A percentile compares a stretch with the other conserved stretches of the same genome.
Evolutionary conservation across 2,888 invertebrate species (phyloP).

Genomic region (Pollenia angustigena): DNA sequence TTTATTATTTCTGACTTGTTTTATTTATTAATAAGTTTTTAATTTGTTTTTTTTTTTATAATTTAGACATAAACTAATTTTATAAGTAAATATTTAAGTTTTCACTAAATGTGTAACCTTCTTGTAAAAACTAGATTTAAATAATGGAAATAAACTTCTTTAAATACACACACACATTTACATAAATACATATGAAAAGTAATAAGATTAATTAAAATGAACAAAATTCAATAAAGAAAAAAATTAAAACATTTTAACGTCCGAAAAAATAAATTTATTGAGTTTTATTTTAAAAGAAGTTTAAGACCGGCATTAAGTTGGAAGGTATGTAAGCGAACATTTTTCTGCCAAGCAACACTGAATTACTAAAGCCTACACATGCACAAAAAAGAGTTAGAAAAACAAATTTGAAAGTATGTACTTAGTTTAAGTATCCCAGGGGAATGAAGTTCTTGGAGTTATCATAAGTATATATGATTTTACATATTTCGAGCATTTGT

Average conservation of each 20-base stretch:
- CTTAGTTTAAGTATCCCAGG: no score
- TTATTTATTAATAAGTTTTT: background rate
- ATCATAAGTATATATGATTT: no score
- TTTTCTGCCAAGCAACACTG: no score
- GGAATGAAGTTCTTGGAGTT: no score
- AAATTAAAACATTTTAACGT: slow-evolving; percentile 64
- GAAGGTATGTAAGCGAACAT: no score
- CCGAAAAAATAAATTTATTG: slow-evolving; percentile 59
- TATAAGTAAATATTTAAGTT: slow-evolving; percentile 54
- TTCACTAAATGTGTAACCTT: slow-evolving; percentile 65
- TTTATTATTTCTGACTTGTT: slow-evolving; percentile 13
- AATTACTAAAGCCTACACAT: no score
- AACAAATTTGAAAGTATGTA: no score
- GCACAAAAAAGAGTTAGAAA: no score
- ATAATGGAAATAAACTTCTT: slow-evolving; percentile 21
- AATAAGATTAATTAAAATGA: slow-evolving; percentile 57
- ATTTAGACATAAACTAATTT: slow-evolving; percentile 28
- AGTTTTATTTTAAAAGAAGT: slow-evolving; percentile 36
- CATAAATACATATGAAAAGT: slow-evolving; percentile 60
- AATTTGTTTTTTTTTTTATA: slow-evolving; percentile 13
- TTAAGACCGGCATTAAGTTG: background rate
- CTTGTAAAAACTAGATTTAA: slow-evolving; percentile 65
- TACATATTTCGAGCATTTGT: no score
- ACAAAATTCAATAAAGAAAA: slow-evolving; percentile 46
- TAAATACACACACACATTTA: slow-evolving; percentile 32